Conservation (phyloP, 2,113 vertebrate species). For the Gopherus evgoodei region DNA sequence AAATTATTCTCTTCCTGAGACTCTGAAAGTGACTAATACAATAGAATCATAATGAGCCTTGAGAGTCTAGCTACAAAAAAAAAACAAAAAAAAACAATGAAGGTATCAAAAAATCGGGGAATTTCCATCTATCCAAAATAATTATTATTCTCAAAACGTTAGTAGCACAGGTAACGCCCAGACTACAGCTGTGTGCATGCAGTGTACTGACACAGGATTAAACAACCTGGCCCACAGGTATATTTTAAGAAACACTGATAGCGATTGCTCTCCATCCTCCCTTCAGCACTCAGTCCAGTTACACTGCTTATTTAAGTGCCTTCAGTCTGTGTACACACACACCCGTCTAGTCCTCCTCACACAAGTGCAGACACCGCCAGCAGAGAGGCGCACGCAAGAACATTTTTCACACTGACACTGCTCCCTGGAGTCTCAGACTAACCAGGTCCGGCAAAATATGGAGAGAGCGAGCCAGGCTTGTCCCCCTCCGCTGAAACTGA, state of each 20-base stretch:
- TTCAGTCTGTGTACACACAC: background rate
- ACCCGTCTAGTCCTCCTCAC: background rate
- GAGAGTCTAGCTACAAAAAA: background rate
- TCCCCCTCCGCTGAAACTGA: background rate
- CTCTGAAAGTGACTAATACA: background rate
- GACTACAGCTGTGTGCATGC: constrained; percentile 3
- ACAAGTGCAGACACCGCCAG: background rate
- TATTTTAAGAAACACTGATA: background rate
- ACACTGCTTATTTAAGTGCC: background rate
- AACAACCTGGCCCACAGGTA: background rate
- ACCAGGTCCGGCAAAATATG: background rate
- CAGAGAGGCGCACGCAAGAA: background rate
- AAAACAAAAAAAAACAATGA: background rate
- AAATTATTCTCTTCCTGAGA: constrained; percentile 41
- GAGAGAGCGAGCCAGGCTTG: background rate
- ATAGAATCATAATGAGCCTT: background rate
- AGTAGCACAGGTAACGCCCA: constrained; percentile 52
- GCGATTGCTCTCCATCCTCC: too few relatives aligned
- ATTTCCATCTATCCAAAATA: constrained; percentile 48
- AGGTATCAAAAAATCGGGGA: background rate
- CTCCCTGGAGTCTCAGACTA: background rate
- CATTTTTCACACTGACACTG: fast-evolving
- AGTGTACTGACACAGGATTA: constrained; percentile 9
- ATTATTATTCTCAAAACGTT: background rate
- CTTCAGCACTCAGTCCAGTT: background rate